Conservation (phyloP, 2,797 vertebrate genomes). For the Eleutherodactylus coqui region DNA sequence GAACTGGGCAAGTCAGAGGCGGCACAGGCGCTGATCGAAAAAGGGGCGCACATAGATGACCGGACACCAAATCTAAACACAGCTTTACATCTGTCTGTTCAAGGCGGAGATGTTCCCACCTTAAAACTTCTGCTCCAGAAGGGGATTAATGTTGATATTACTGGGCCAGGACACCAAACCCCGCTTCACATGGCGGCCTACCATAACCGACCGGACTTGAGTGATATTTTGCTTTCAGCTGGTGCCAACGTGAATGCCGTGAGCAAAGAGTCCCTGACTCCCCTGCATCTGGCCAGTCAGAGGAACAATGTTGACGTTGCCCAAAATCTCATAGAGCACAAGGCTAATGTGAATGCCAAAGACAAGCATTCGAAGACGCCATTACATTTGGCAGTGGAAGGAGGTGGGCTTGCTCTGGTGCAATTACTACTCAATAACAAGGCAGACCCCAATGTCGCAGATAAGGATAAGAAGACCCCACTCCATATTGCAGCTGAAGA, state of each 20-base stretch:
- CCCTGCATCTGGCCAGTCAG: slow-evolving; percentile 77
- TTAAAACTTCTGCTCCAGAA: slow-evolving; percentile 72
- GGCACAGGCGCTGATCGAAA: slow-evolving; percentile 74
- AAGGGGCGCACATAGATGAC: slow-evolving; percentile 72
- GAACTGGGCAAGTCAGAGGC: slow-evolving; percentile 75
- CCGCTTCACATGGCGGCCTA: slow-evolving; percentile 77
- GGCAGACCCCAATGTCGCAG: slow-evolving; percentile 71
- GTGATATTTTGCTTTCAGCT: slow-evolving; percentile 68
- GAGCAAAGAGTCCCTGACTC: slow-evolving; percentile 72
- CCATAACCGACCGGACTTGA: slow-evolving; percentile 68
- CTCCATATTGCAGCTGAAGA: slow-evolving; percentile 76
- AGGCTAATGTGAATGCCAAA: slow-evolving; percentile 71
- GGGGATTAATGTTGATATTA: slow-evolving; percentile 73
- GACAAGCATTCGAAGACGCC: slow-evolving; percentile 76
- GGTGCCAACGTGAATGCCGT: slow-evolving; percentile 76
- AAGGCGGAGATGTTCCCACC: slow-evolving; percentile 69
- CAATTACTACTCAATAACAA: slow-evolving; percentile 74
- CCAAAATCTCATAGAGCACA: slow-evolving; percentile 72
- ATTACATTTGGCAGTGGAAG: slow-evolving; percentile 76
- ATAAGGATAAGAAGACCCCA: slow-evolving; percentile 80
- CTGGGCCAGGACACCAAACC: slow-evolving; percentile 72
- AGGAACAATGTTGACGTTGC: slow-evolving; percentile 71
- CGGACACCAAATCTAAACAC: slow-evolving; percentile 73
- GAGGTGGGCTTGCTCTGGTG: slow-evolving; percentile 66
- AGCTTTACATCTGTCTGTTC: slow-evolving; percentile 75